Conservation (phyloP, 2,797 vertebrate species). For the Brachymystax lenok region DNA sequence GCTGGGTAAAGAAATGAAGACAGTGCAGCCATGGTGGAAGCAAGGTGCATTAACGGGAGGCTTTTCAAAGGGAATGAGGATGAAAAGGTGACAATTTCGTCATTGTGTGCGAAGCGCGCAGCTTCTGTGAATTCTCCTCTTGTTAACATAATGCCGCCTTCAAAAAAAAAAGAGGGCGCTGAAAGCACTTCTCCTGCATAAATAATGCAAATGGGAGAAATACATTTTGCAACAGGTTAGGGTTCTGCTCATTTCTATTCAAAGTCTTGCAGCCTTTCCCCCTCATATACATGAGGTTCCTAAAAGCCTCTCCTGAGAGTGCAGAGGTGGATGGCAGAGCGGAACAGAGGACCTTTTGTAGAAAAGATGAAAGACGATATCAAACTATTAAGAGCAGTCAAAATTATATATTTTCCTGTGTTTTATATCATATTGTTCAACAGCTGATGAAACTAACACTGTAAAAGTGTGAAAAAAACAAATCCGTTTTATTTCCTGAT, state of each 20-base stretch:
- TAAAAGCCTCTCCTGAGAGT: slow-evolving; percentile 71
- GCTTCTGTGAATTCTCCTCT: slow-evolving; percentile 45
- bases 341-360: slow-evolving; percentile 64
- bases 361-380: slow-evolving; percentile 60
- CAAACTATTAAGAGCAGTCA: slow-evolving; percentile 67
- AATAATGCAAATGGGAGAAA: slow-evolving; percentile 74
- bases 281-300: slow-evolving; percentile 31
- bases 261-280: slow-evolving; percentile 39
- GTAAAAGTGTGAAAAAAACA: too few relatives aligned
- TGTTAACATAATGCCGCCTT: slow-evolving; percentile 76
- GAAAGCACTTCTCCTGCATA: slow-evolving; percentile 71
- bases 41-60: slow-evolving; percentile 64
- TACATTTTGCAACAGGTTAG: slow-evolving; percentile 55
- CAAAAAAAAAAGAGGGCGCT: slow-evolving; percentile 54
- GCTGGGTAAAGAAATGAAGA: slow-evolving; percentile 29
- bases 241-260: slow-evolving; percentile 54
- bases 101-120: slow-evolving; percentile 55
- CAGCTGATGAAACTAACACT: too few relatives aligned
- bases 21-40: slow-evolving; percentile 15
- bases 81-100: slow-evolving; percentile 54
- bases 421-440: too few relatives aligned
- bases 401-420: slow-evolving; percentile 50
- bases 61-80: slow-evolving; percentile 48
- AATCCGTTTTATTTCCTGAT: too few relatives aligned
- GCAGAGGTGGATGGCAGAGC: slow-evolving; percentile 62